These are phyloP conservation scores for Aleiodes alternator DNA, from an alignment of 2,888 invertebrate species.

Conservation along the genomic window DNA sequence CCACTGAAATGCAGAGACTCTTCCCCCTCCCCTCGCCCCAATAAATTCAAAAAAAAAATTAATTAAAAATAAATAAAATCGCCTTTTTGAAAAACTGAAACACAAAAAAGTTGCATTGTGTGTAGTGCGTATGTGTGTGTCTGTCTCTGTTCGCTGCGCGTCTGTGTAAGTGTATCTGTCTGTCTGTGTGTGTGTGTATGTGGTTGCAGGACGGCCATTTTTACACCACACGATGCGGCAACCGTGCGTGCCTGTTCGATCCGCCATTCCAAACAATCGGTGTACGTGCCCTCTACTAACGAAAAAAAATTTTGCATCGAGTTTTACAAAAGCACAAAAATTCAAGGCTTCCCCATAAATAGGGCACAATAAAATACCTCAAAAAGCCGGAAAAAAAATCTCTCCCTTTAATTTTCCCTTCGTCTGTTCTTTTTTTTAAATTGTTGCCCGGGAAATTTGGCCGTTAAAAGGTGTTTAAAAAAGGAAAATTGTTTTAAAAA, in stretches of 20 bases:
- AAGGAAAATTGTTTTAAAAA: too few relatives aligned
- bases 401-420: too few relatives aligned
- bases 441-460: too few relatives aligned
- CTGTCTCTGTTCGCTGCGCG: too few relatives aligned
- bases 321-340: constrained; percentile 38
- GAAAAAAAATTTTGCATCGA: constrained; percentile 32
- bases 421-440: too few relatives aligned
- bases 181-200: background rate
- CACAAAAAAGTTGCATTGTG: background rate
- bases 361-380: too few relatives aligned
- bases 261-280: constrained; percentile 85
- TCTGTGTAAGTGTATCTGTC: too few relatives aligned
- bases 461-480: too few relatives aligned
- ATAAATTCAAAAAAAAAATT: background rate
- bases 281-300: constrained; percentile 75
- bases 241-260: constrained; percentile 80
- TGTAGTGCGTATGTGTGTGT: background rate
- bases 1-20: too few relatives aligned
- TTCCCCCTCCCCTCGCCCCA: too few relatives aligned
- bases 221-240: constrained; percentile 84
- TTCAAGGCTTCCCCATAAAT: constrained; percentile 20
- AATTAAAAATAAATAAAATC: background rate
- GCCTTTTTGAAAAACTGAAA: background rate
- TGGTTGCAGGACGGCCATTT: constrained; percentile 79
- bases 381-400: too few relatives aligned